Percentiles rank a stretch among this genome's conserved stretches.
These are phyloP conservation scores for Isoperla grammatica DNA, from an alignment of 2,888 invertebrate species.

Conservation along the genomic window DNA sequence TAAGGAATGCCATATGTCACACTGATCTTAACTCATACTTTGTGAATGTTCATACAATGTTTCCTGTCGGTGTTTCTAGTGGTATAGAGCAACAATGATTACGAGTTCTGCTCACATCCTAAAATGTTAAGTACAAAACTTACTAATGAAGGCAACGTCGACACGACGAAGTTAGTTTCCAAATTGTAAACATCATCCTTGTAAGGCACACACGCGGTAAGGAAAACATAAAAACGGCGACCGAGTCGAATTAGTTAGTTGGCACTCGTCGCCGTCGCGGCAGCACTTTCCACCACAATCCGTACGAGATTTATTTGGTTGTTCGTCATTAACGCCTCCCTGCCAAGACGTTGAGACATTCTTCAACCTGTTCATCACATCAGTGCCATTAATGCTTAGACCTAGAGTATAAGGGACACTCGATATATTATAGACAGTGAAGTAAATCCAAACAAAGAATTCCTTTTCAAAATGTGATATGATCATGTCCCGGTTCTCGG, in stretches of 20 bases:
- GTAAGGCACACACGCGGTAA: too few relatives aligned
- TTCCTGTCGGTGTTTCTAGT: too few relatives aligned
- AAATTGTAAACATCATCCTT: too few relatives aligned
- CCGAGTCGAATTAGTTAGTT: too few relatives aligned
- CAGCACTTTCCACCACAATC: too few relatives aligned
- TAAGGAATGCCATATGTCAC: too few relatives aligned
- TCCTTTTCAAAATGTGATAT: conserved; percentile 12
- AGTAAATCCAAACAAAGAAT: background rate
- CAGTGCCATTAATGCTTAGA: conserved; percentile 1
- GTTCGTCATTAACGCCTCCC: background rate
- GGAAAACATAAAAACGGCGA: too few relatives aligned
- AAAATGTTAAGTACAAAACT: background rate
- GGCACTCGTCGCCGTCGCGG: too few relatives aligned
- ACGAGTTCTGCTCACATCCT: background rate
- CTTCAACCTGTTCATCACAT: background rate
- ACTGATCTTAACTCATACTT: too few relatives aligned
- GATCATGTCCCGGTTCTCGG: conserved; percentile 3
- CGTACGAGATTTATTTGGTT: background rate
- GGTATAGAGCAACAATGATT: background rate
- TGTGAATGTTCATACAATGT: too few relatives aligned
- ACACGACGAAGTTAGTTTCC: too few relatives aligned
- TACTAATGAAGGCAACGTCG: too few relatives aligned
- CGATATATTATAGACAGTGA: background rate
- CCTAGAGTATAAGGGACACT: background rate
- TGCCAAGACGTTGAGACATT: background rate